phyloP scores from a whole-genome alignment of 2,888 invertebrate genomes.

The Heliconius cydno region DNA sequence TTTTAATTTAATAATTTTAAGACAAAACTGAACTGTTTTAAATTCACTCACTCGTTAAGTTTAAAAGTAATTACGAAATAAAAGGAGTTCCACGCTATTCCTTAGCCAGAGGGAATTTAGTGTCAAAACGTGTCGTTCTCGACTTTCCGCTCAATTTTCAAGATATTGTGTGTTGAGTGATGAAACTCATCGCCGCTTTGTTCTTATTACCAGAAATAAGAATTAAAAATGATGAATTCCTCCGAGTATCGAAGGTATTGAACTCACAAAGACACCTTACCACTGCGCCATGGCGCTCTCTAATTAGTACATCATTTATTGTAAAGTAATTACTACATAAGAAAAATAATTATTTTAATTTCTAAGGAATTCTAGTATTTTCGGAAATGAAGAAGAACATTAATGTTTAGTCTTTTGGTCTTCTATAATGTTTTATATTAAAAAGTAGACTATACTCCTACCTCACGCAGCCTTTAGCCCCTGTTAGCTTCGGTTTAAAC shows the following conservation, averaged over 20 bases:
- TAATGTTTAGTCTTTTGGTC: no score
- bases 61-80: background rate
- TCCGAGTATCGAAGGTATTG: no score
- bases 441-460: background rate
- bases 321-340: no score
- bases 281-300: no score
- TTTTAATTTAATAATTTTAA: no score
- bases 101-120: background rate
- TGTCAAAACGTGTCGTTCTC: background rate
- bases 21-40: background rate
- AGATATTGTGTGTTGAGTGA: background rate
- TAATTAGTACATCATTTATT: no score
- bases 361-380: no score
- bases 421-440: no score
- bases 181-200: background rate
- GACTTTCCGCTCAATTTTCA: background rate
- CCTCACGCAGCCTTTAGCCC: background rate
- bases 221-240: no score
- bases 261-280: no score
- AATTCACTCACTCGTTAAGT: background rate
- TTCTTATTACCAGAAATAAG: background rate
- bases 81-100: background rate
- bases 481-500: background rate
- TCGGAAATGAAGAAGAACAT: no score
- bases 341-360: no score